Base-by-base conservation (phyloP, 2,797 vertebrate species). In the Spinibarbus caldwelli region DNA sequence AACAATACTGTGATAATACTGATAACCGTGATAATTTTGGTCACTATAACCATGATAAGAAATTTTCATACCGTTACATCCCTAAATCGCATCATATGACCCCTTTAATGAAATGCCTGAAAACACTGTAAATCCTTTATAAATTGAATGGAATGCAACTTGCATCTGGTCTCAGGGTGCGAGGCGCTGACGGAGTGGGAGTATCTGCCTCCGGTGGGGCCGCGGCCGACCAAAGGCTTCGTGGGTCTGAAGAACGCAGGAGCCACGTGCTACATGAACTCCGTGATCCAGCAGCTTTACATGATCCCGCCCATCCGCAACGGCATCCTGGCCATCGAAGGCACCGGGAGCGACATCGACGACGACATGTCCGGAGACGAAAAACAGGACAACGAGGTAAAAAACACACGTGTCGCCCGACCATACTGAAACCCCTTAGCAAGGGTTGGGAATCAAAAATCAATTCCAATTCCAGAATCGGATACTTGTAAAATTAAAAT, bases 191-290 rank as follows among this genome's bases (percentile, higher is more conserved):
- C 97, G 17, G 98, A 99, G 90, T 99, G 98, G 98, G 98, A 99
- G 84, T 99, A 99, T 92, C 89, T 99, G 7, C 98, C 98, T 81
- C 98, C 98, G 5, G 98, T 99, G 84, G 98, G 98, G 36, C 98
- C 98, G 9, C 95, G 98, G 80, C 98, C 97, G 0, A 97, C 96
- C 81, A 99, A 99, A 91, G 98, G 98, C 90, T 99, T 99, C 90
- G 98, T 99, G 79, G 98, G 98, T 15, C 93, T 99, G 34, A 99
- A 99, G 95, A 99, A 99, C 23, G 98, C 98, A 0, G 98, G 98
- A 71, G 98, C 98, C 90, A 99, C 98, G 72, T 99, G 98, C 91
- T 99, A 99, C 81, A 99, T 99, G 98, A 99, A 99, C 94, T 99
- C 98, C 19, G 98, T 99, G 87, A 99, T 99, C 91, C 98, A 99